Evolutionary conservation across 1,140 invertebrate genomes (phyloP).

Genomic region (Drosophila tristis): DNA sequence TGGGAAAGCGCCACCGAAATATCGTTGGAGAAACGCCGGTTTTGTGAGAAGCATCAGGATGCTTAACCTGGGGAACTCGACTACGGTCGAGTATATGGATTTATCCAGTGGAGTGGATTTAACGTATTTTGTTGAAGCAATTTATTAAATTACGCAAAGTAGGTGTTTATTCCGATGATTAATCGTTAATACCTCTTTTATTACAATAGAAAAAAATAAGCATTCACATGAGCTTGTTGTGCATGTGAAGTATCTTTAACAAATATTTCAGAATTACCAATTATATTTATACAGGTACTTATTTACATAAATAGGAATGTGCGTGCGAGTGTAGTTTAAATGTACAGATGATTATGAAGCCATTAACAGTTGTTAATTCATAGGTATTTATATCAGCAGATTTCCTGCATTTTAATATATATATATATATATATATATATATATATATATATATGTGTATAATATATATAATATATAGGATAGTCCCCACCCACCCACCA

Average conservation of each 20-base stretch:
- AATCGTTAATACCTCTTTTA: conserved; percentile 16
- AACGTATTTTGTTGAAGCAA: too few relatives aligned
- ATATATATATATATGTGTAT: too few relatives aligned
- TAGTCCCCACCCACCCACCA: too few relatives aligned
- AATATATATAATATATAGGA: too few relatives aligned
- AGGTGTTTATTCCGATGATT: too few relatives aligned
- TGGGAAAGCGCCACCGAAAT: too few relatives aligned
- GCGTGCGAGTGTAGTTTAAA: conserved; percentile 39
- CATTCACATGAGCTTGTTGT: conserved; percentile 37
- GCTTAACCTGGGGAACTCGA: too few relatives aligned
- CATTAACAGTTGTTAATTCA: conserved; percentile 7
- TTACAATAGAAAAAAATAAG: conserved; percentile 49
- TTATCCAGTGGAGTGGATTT: too few relatives aligned
- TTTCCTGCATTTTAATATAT: conserved; percentile 26
- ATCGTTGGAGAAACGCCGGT: too few relatives aligned
- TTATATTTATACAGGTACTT: conserved; percentile 60
- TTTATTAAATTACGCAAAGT: too few relatives aligned
- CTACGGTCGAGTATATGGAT: too few relatives aligned
- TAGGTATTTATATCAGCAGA: conserved; percentile 8
- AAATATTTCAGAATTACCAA: conserved; percentile 47
- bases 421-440: conserved; percentile 22
- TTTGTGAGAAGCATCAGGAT: too few relatives aligned
- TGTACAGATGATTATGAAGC: conserved; percentile 47
- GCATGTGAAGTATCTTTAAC: conserved; percentile 55
- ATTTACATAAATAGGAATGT: conserved; percentile 69